phyloP scores from a whole-genome alignment of 2,113 vertebrate species.

The Tympanuchus pallidicinctus region DNA sequence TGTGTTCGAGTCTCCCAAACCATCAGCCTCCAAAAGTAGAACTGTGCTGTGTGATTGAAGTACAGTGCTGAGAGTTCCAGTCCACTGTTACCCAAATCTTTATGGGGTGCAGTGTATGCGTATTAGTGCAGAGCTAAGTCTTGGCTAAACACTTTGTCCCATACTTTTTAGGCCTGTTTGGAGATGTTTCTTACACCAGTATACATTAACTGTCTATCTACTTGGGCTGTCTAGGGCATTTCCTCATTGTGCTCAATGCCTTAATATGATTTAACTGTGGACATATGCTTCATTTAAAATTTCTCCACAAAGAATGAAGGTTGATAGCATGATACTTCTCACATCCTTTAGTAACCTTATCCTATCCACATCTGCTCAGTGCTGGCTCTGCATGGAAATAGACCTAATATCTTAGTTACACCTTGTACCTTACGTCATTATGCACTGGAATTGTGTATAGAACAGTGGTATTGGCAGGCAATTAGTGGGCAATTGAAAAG shows the following conservation, averaged over 20 bases:
- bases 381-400: too few relatives aligned
- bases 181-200: neutral
- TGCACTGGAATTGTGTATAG: too few relatives aligned
- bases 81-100: neutral
- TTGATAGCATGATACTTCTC: too few relatives aligned
- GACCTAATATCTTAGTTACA: too few relatives aligned
- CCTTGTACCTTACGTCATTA: too few relatives aligned
- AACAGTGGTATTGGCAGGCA: too few relatives aligned
- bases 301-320: too few relatives aligned
- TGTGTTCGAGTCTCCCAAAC: neutral
- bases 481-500: too few relatives aligned
- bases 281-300: too few relatives aligned
- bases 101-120: neutral
- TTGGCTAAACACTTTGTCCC: neutral
- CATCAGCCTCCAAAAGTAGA: neutral
- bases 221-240: neutral
- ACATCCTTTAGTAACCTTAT: too few relatives aligned
- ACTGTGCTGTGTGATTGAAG: neutral
- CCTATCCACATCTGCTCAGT: too few relatives aligned
- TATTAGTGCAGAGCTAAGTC: too few relatives aligned
- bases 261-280: neutral
- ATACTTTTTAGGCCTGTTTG: neutral
- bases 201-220: neutral
- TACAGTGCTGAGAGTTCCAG: neutral
- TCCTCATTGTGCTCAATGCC: accelerated